Conservation (phyloP, 2,113 vertebrate genomes). For the Urocynchramus pylzowi region DNA sequence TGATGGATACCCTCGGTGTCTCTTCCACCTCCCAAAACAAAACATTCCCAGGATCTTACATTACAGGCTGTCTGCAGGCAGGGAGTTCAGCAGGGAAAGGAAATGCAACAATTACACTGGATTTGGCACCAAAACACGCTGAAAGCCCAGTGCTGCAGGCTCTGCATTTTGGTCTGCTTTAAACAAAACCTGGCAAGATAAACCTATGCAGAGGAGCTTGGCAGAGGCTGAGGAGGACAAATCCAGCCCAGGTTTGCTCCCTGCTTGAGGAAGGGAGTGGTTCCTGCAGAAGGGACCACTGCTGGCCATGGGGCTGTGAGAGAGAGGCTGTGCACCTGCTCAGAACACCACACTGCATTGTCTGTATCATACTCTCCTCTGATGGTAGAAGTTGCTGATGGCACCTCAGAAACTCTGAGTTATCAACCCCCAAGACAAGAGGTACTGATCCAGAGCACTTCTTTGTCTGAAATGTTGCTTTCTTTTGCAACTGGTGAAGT, state of each 20-base stretch:
- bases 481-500: neutral
- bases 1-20: accelerated
- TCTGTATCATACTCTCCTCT: neutral
- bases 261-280: neutral
- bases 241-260: neutral
- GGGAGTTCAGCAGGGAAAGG: neutral
- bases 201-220: neutral
- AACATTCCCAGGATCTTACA: neutral
- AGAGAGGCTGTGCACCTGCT: neutral
- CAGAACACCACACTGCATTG: neutral
- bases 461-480: neutral
- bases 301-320: neutral
- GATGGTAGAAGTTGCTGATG: neutral
- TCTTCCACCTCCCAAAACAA: neutral
- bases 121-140: neutral
- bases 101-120: neutral
- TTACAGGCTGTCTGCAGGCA: neutral
- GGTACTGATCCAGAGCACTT: neutral
- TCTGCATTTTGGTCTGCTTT: neutral
- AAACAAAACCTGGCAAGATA: neutral
- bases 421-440: neutral
- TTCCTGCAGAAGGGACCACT: neutral
- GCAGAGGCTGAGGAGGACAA: neutral
- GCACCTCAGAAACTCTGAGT: neutral
- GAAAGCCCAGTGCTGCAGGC: neutral